Percentiles rank a stretch among this genome's conserved stretches.
Evolutionary conservation across 2,113 vertebrate genomes (phyloP).

Genomic region (Erythrolamprus reginae): DNA sequence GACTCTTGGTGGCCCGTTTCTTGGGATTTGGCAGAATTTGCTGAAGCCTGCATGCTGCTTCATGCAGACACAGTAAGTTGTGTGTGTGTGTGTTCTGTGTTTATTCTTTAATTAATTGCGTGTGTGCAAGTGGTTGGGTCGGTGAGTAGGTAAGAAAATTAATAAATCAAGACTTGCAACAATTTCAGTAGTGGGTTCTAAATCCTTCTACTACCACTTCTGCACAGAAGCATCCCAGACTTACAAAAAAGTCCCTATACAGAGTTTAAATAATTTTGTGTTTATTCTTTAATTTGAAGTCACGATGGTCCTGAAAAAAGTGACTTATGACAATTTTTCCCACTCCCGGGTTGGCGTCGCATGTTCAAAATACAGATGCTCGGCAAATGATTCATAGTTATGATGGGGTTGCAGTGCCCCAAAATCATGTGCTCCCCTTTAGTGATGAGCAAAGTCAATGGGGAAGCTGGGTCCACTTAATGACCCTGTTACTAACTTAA

Average conservation of each 20-base stretch:
- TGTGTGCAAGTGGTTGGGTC: not conserved
- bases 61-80: slow-evolving; percentile 64
- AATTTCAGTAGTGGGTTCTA: not conserved
- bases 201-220: too few relatives aligned
- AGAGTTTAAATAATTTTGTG: too few relatives aligned
- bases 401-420: not conserved
- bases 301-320: not conserved
- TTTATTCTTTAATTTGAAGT: not conserved
- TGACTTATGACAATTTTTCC: not conserved
- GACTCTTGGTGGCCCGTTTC: not conserved
- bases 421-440: not conserved
- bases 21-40: slow-evolving; percentile 22
- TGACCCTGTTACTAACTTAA: not conserved
- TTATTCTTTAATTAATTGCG: too few relatives aligned
- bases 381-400: not conserved
- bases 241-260: too few relatives aligned
- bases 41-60: slow-evolving; percentile 55
- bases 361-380: not conserved
- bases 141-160: not conserved
- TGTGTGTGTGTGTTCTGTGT: slow-evolving; percentile 6
- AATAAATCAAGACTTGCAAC: not conserved
- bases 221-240: too few relatives aligned
- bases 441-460: not conserved
- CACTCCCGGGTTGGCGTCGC: not conserved
- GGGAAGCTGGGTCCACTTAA: not conserved